These are phyloP conservation scores for Sacculina carcini DNA, from an alignment of 2,888 invertebrate genomes.

Conservation along the genomic window DNA sequence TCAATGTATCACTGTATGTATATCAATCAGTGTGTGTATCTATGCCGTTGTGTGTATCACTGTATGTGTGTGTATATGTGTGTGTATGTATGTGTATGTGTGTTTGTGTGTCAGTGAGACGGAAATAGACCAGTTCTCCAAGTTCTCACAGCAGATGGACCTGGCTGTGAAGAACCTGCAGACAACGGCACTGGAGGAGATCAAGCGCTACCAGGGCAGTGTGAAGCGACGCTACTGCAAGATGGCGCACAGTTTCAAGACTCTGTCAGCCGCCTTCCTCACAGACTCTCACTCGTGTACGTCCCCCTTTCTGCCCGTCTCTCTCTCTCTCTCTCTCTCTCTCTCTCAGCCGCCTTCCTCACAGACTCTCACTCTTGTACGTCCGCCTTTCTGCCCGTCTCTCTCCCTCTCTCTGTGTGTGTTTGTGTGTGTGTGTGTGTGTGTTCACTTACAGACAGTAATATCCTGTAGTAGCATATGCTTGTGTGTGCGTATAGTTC, in stretches of 20 bases:
- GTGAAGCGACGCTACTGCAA: conserved; percentile 75
- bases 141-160: conserved; percentile 62
- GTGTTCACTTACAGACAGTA: too few relatives aligned
- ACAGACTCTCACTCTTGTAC: conserved; percentile 18
- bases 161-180: conserved; percentile 57
- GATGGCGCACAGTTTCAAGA: conserved; percentile 60
- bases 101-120: conserved; percentile 30
- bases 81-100: neutral
- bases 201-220: conserved; percentile 55
- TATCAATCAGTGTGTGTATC: neutral
- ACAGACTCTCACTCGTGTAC: conserved; percentile 18
- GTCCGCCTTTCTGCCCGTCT: conserved; percentile 2
- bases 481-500: neutral
- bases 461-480: neutral
- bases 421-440: too few relatives aligned
- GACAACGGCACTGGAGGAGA: conserved; percentile 52
- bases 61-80: conserved; percentile 5
- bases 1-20: neutral
- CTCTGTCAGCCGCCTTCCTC: conserved; percentile 48
- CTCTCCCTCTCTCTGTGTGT: neutral
- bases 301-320: conserved; percentile 2
- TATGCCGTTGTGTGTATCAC: neutral
- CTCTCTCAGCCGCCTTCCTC: conserved; percentile 48
- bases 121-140: conserved; percentile 54
- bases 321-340: neutral